These are phyloP conservation scores for Schizothorax lantsangensis DNA, from an alignment of 2,797 vertebrate genomes.

Conservation along the genomic window DNA sequence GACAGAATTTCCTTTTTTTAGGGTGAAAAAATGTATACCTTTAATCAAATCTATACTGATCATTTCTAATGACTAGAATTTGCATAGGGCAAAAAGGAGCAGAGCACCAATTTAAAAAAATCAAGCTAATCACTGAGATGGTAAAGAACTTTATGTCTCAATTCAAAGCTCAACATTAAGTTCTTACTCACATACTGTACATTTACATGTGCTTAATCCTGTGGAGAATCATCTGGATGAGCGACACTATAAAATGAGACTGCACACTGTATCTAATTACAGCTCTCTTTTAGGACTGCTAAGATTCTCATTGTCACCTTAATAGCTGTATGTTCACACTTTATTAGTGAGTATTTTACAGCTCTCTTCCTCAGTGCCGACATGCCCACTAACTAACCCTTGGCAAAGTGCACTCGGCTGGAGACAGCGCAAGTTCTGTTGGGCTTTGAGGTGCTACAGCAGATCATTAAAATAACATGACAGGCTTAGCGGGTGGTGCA, in stretches of 20 bases:
- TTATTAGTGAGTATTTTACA: constrained; percentile 70
- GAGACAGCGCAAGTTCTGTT: constrained; percentile 57
- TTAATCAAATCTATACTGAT: background rate
- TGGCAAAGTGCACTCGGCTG: constrained; percentile 54
- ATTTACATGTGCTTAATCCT: constrained; percentile 55
- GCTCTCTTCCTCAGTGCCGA: constrained; percentile 56
- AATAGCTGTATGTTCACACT: constrained; percentile 69
- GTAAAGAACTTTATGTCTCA: background rate
- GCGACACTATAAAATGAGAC: constrained; percentile 55
- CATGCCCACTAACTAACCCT: constrained; percentile 65
- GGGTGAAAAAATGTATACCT: background rate
- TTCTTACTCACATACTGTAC: constrained; percentile 41
- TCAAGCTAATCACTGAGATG: constrained; percentile 3
- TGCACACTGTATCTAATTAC: constrained; percentile 63
- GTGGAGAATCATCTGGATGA: constrained; percentile 53
- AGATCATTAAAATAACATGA: constrained; percentile 65
- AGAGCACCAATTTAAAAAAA: background rate
- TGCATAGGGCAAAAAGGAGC: background rate
- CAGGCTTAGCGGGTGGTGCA: constrained; percentile 59
- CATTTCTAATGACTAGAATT: background rate
- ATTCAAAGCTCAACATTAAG: constrained; percentile 25
- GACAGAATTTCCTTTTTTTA: background rate
- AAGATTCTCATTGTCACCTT: constrained; percentile 71
- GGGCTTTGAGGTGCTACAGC: constrained; percentile 63
- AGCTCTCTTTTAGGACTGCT: constrained; percentile 65